Percentiles rank a stretch among this genome's conserved stretches.
These are phyloP conservation scores for Ovibos moschatus DNA, from an alignment of 2,113 vertebrate genomes.

Conservation along the genomic window DNA sequence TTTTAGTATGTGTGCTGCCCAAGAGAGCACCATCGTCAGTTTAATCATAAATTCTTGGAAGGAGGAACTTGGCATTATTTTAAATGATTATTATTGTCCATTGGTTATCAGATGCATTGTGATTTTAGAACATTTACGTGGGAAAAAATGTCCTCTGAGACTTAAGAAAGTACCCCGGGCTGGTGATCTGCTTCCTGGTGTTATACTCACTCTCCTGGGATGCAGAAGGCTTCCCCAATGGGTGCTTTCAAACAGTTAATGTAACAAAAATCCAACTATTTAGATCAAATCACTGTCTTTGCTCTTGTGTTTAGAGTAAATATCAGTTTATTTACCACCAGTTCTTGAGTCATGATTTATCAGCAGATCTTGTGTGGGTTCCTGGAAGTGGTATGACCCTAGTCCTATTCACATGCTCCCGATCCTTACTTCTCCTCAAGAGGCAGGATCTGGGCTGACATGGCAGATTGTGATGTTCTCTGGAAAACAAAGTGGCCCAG, in stretches of 20 bases:
- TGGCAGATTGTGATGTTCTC: background rate
- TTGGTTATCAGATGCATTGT: background rate
- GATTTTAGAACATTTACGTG: background rate
- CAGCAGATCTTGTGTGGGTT: constrained; percentile 62
- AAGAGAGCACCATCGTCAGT: background rate
- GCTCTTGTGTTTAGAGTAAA: constrained; percentile 68
- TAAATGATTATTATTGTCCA: background rate
- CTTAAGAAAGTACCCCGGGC: background rate
- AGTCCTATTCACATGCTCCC: constrained; percentile 52
- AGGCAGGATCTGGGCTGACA: background rate
- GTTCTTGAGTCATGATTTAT: constrained; percentile 52
- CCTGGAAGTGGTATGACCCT: constrained; percentile 67
- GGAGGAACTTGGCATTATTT: background rate
- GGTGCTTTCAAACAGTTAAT: constrained; percentile 50
- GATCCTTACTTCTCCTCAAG: background rate
- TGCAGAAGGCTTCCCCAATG: constrained; percentile 29
- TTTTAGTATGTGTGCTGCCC: background rate
- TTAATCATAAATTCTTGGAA: background rate
- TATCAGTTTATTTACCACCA: constrained; percentile 69
- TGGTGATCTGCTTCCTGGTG: background rate
- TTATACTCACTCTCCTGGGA: background rate
- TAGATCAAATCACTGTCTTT: constrained; percentile 57
- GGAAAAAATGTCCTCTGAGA: background rate
- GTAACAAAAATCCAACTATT: constrained; percentile 31
- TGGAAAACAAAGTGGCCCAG: background rate